Conservation (phyloP, 2,113 vertebrate genomes). For the Blennius ocellaris region DNA sequence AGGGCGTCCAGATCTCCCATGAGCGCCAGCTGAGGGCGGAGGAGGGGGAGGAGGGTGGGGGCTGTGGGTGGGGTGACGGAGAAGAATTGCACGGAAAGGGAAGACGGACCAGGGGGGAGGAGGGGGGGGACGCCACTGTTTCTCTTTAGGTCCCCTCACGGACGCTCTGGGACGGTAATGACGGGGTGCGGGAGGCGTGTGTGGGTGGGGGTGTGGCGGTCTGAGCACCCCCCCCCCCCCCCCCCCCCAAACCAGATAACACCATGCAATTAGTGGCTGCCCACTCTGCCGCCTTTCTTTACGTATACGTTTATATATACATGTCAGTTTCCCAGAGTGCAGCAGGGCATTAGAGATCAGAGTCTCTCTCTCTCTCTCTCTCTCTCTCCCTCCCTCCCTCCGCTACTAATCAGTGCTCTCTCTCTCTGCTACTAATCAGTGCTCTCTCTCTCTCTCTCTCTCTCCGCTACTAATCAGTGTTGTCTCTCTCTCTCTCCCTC, state of each 20-base stretch:
- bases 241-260: slow-evolving; percentile 68
- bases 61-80: slow-evolving; percentile 34
- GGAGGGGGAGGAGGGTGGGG: neutral
- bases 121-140: slow-evolving; percentile 31
- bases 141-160: slow-evolving; percentile 60
- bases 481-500: slow-evolving; percentile 16
- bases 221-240: slow-evolving; percentile 40
- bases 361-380: slow-evolving; percentile 17
- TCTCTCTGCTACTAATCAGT: no score
- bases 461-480: no score
- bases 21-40: slow-evolving; percentile 27
- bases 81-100: slow-evolving; percentile 37
- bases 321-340: slow-evolving; percentile 5
- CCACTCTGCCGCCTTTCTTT: slow-evolving; percentile 52
- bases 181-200: slow-evolving; percentile 69
- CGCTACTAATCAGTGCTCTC: no score
- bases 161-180: slow-evolving; percentile 77
- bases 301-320: slow-evolving; percentile 44
- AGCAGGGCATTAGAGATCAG: slow-evolving; percentile 29
- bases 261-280: slow-evolving; percentile 81
- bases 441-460: slow-evolving; percentile 17
- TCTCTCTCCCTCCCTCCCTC: slow-evolving; percentile 24
- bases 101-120: slow-evolving; percentile 33
- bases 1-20: slow-evolving; percentile 62
- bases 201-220: slow-evolving; percentile 75